Evolutionary conservation across 1,140 invertebrate genomes (phyloP).

Genomic region (Nylanderia fulva): DNA sequence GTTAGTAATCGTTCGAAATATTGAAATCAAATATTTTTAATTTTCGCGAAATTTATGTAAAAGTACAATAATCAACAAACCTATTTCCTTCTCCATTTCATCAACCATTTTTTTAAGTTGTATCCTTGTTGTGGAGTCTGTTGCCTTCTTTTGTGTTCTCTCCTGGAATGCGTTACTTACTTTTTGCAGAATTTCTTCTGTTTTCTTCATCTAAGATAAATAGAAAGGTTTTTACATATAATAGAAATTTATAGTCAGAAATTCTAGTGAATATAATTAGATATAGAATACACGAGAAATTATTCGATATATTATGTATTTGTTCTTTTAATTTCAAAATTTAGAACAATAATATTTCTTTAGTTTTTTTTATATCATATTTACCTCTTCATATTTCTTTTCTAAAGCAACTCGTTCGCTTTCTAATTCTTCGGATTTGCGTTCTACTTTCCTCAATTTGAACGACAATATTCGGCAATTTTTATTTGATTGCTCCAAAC

Average conservation of each 20-base stretch:
- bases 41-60: conserved; percentile 6
- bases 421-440: conserved; percentile 95
- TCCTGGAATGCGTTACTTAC: conserved; percentile 89
- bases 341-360: no score
- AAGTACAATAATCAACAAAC: conserved; percentile 80
- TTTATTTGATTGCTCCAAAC: conserved; percentile 98
- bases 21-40: conserved; percentile 8
- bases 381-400: conserved; percentile 89
- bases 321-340: neutral
- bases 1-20: conserved; percentile 38
- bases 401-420: conserved; percentile 92
- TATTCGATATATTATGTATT: neutral
- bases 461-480: conserved; percentile 99
- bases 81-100: conserved; percentile 92
- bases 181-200: conserved; percentile 88
- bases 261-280: neutral
- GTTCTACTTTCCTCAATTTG: conserved; percentile 98
- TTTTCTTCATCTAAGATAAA: conserved; percentile 87
- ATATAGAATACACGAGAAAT: neutral
- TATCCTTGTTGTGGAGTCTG: conserved; percentile 89
- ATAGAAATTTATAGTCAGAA: conserved; percentile 43
- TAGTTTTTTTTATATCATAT: neutral
- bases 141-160: conserved; percentile 89
- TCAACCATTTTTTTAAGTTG: conserved; percentile 92
- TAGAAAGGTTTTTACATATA: conserved; percentile 30